Evolutionary conservation across 1,140 invertebrate genomes (phyloP).

Genomic region (Drosophila melanica): DNA sequence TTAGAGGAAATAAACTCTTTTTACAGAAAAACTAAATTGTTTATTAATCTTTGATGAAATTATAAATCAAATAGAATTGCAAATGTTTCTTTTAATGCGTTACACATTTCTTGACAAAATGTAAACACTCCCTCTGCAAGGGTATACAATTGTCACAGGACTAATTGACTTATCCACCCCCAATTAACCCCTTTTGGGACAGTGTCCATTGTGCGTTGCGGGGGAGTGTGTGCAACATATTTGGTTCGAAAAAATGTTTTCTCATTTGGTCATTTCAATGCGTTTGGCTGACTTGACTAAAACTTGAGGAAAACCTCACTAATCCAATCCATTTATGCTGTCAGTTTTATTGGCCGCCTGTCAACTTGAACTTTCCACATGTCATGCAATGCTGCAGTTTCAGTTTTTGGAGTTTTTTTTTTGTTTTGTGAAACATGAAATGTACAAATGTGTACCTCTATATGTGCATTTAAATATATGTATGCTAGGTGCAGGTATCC

Average conservation of each 20-base stretch:
- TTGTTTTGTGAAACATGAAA: constrained; percentile 63
- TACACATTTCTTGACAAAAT: background rate
- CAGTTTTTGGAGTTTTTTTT: constrained; percentile 16
- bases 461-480: background rate
- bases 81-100: background rate
- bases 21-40: too few relatives aligned
- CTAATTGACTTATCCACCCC: constrained; percentile 45
- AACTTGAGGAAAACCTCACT: constrained; percentile 40
- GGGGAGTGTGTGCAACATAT: constrained; percentile 8
- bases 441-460: constrained; percentile 56
- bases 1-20: too few relatives aligned
- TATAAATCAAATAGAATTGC: too few relatives aligned
- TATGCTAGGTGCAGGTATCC: background rate
- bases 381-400: constrained; percentile 78
- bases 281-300: constrained; percentile 73
- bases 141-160: constrained; percentile 11
- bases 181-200: constrained; percentile 20
- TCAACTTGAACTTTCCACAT: constrained; percentile 77
- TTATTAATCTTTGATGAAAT: too few relatives aligned
- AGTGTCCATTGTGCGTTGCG: constrained; percentile 29
- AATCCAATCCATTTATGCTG: constrained; percentile 82
- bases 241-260: constrained; percentile 8
- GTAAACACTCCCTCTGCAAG: background rate
- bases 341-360: constrained; percentile 79
- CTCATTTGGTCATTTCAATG: constrained; percentile 37